These are phyloP conservation scores for Channallabes apus DNA, from an alignment of 2,797 vertebrate species.

Conservation along the genomic window DNA sequence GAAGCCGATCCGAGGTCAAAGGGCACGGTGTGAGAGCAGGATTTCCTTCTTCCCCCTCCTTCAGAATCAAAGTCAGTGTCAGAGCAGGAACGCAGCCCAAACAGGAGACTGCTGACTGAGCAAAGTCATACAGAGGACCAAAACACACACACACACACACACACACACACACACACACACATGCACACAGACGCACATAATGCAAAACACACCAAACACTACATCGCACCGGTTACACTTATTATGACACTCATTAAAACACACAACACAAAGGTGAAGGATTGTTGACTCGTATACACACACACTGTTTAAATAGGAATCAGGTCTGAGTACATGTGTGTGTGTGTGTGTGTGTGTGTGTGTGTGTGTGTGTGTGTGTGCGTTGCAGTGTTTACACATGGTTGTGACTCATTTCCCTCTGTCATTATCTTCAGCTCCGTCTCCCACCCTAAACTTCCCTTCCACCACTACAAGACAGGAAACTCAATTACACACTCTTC, in stretches of 20 bases:
- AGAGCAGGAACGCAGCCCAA: slow-evolving; percentile 38
- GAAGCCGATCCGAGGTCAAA: slow-evolving; percentile 66
- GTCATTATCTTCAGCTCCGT: slow-evolving; percentile 18
- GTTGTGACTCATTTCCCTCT: slow-evolving; percentile 34
- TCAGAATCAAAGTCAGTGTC: slow-evolving; percentile 11
- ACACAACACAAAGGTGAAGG: not conserved
- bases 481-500: slow-evolving; percentile 12
- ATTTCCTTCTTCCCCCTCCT: slow-evolving; percentile 65
- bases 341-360: slow-evolving; percentile 24
- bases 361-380: too few relatives aligned
- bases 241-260: not conserved
- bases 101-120: slow-evolving; percentile 9
- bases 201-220: not conserved
- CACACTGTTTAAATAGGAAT: not conserved
- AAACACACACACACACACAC: slow-evolving; percentile 26
- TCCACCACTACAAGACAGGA: slow-evolving; percentile 20
- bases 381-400: slow-evolving; percentile 26
- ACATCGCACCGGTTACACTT: not conserved
- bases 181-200: too few relatives aligned
- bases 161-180: slow-evolving; percentile 23
- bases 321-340: not conserved
- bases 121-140: slow-evolving; percentile 2
- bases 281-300: not conserved
- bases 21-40: slow-evolving; percentile 61
- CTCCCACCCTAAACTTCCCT: slow-evolving; percentile 14